Evolutionary conservation across 2,888 invertebrate species (phyloP).

Genomic region (Chrysina gloriosa): DNA sequence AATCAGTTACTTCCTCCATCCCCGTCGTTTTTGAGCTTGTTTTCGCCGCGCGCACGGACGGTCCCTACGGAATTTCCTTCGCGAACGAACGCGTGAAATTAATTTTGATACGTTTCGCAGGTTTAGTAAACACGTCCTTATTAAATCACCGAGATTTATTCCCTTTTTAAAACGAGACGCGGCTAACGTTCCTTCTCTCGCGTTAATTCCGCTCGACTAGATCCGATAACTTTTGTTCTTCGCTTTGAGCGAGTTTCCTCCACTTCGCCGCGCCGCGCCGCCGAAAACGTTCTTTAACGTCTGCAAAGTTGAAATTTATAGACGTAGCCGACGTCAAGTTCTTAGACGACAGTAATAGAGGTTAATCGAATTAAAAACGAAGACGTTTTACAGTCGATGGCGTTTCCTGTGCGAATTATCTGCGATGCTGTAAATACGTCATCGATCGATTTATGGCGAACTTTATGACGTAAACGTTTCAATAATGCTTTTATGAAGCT

Average conservation of each 20-base stretch:
- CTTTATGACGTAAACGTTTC: no score
- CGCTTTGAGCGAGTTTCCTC: neutral
- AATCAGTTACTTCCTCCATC: constrained; percentile 14
- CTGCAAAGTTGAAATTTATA: constrained; percentile 11
- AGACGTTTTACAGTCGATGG: neutral
- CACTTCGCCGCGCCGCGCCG: neutral
- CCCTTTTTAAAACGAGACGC: constrained; percentile 2
- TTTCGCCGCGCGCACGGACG: neutral
- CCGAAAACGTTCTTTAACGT: neutral
- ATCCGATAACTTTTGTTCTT: neutral
- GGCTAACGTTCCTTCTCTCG: neutral
- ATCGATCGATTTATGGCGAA: no score
- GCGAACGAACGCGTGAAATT: constrained; percentile 7
- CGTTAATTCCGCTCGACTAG: constrained; percentile 5
- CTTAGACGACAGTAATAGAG: neutral
- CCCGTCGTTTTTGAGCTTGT: constrained; percentile 1
- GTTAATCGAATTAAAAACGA: constrained; percentile 13
- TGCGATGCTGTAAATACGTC: no score
- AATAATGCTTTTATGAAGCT: no score
- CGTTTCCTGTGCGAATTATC: no score
- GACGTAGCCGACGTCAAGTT: neutral
- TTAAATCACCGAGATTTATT: constrained; percentile 36
- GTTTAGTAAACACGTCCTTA: constrained; percentile 32
- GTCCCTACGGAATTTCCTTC: neutral
- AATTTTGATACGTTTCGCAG: constrained; percentile 23